Percentiles rank a stretch among this genome's conserved stretches.
Evolutionary conservation across 2,888 invertebrate genomes (phyloP).

Genomic region (Aproaerema taeniolella): DNA sequence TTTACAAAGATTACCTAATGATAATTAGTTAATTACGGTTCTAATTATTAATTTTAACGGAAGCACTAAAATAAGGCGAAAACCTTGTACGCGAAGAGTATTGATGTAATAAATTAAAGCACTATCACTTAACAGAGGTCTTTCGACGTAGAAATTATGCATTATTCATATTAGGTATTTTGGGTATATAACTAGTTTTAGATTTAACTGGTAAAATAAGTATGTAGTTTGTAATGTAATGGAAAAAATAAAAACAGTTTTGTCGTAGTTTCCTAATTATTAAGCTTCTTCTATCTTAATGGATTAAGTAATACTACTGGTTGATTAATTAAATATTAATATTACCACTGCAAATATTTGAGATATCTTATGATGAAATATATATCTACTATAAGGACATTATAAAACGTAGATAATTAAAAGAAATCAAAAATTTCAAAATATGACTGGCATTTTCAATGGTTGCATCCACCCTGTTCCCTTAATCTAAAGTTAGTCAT

Average conservation of each 20-base stretch:
- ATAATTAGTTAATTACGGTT: constrained; percentile 80
- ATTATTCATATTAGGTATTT: constrained; percentile 78
- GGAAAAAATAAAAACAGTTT: constrained; percentile 68
- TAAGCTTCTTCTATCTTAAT: constrained; percentile 78
- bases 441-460: constrained; percentile 74
- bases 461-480: constrained; percentile 42
- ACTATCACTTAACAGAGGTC: constrained; percentile 67
- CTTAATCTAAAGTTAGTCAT: constrained; percentile 47
- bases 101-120: constrained; percentile 68
- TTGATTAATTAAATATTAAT: constrained; percentile 77
- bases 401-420: constrained; percentile 79
- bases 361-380: constrained; percentile 78
- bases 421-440: constrained; percentile 78
- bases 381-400: constrained; percentile 79
- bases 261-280: constrained; percentile 77
- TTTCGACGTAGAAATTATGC: constrained; percentile 74
- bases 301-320: constrained; percentile 76
- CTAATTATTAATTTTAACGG: constrained; percentile 74
- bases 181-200: constrained; percentile 78
- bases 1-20: constrained; percentile 65
- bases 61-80: constrained; percentile 70
- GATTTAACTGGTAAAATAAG: constrained; percentile 76
- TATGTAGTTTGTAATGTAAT: constrained; percentile 76
- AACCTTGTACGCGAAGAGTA: constrained; percentile 70
- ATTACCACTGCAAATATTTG: constrained; percentile 79